Conservation (phyloP, 2,113 vertebrate species). For the Caloenas nicobarica region DNA sequence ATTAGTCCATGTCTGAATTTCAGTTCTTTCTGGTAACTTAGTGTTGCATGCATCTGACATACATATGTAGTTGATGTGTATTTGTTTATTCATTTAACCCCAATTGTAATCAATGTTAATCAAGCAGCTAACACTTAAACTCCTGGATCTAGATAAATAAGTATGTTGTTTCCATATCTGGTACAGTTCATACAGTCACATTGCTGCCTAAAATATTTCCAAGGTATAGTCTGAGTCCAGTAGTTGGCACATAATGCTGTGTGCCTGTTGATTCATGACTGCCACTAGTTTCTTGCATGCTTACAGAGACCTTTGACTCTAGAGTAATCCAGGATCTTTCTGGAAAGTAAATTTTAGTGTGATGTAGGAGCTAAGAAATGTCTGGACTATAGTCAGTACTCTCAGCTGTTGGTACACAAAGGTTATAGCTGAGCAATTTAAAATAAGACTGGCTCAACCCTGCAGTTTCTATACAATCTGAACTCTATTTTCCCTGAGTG, state of each 20-base stretch:
- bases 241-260: neutral
- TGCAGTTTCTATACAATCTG: neutral
- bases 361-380: neutral
- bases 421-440: neutral
- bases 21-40: neutral
- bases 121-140: neutral
- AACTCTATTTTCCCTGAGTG: neutral
- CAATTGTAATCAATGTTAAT: neutral
- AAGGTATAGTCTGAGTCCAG: neutral
- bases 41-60: neutral
- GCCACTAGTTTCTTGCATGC: neutral
- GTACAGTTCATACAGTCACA: neutral
- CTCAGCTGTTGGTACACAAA: neutral
- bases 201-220: neutral
- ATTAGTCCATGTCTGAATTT: neutral
- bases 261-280: neutral
- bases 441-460: neutral
- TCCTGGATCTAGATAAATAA: neutral
- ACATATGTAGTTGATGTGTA: neutral
- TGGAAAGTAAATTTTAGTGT: neutral
- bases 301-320: neutral
- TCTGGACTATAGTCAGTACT: neutral
- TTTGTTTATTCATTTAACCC: neutral
- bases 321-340: neutral
- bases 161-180: neutral